Base-by-base conservation (phyloP, 2,888 invertebrate genomes). In the Micropterix aruncella region DNA sequence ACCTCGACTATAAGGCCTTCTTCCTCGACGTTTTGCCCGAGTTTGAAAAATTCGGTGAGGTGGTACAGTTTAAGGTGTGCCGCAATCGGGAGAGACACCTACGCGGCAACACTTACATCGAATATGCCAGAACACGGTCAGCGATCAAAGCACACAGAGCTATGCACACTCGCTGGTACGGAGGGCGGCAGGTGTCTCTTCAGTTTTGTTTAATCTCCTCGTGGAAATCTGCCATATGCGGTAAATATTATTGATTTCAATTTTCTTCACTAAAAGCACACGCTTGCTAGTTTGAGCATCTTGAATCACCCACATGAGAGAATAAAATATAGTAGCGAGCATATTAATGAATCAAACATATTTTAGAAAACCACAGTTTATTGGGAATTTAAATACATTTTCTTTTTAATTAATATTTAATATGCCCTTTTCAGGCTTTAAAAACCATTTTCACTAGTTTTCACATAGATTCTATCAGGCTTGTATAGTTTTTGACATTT, bases 201-300 rank as follows among this genome's bases (percentile, higher is more conserved):
- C 82, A 87, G 56, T 92, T 93, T 64, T 83, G 84, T 46, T 73
- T 71, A 40, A 74, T 94, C 19, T 65, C 67, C 12, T 80, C 81
- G 1, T 95, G 94, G 94, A 84, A 80, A 56, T 73, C 77, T 53
- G 92, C 94, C 19, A 78, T 94, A 57, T 95, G 95, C 74, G 93
- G 94, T 80, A 71, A 67, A 70, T 62, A 48, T 55, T 43, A 47
- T 39, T 27, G 18, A 41, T 39, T 19, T 46, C 46, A 40, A 12
- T 19, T 36, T 15, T n/a, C n/a, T 42, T 38, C 16, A 19, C 12
- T 2, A n/a, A n/a, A n/a, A n/a, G n/a, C n/a, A n/a, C n/a, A n/a
- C n/a, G n/a, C n/a, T n/a, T n/a, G n/a, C n/a, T n/a, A n/a, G n/a
- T n/a, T n/a, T n/a, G n/a, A n/a, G n/a, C n/a, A n/a, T n/a, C n/a